Evolutionary conservation across 2,113 vertebrate genomes (phyloP).

Genomic region (Laticauda laticaudata): DNA sequence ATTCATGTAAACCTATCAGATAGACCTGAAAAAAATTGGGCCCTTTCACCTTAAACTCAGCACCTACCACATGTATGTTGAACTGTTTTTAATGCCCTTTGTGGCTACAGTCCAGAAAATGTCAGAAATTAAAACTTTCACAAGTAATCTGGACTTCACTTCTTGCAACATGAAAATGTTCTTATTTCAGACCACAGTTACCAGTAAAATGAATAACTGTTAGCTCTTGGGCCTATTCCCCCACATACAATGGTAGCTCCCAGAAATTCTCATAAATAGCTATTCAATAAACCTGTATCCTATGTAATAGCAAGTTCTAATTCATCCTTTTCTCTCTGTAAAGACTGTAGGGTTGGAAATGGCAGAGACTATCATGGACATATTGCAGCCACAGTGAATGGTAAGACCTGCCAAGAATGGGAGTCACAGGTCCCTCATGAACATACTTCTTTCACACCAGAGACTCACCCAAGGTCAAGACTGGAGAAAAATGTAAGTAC

Average conservation of each 20-base stretch:
- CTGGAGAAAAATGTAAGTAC: conserved; percentile 84
- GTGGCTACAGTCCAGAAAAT: neutral
- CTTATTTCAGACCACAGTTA: neutral
- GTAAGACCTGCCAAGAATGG: conserved; percentile 88
- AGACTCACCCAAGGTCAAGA: conserved; percentile 72
- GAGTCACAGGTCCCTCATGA: conserved; percentile 79
- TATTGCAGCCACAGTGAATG: conserved; percentile 73
- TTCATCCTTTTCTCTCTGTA: neutral
- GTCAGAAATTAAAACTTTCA: neutral
- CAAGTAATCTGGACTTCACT: neutral
- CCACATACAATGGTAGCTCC: neutral
- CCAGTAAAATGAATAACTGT: neutral
- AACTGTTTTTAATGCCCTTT: neutral
- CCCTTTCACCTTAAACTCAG: neutral
- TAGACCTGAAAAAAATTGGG: neutral
- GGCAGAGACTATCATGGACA: conserved; percentile 83
- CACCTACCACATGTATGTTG: neutral
- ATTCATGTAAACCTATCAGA: no score
- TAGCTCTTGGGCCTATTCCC: neutral
- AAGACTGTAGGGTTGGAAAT: conserved; percentile 81
- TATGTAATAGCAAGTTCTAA: neutral
- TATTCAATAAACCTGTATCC: no score
- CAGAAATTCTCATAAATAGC: neutral
- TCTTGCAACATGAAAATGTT: neutral
- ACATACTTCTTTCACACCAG: conserved; percentile 81